Conservation (phyloP, 2,113 vertebrate genomes). For the Falco punctatus region DNA sequence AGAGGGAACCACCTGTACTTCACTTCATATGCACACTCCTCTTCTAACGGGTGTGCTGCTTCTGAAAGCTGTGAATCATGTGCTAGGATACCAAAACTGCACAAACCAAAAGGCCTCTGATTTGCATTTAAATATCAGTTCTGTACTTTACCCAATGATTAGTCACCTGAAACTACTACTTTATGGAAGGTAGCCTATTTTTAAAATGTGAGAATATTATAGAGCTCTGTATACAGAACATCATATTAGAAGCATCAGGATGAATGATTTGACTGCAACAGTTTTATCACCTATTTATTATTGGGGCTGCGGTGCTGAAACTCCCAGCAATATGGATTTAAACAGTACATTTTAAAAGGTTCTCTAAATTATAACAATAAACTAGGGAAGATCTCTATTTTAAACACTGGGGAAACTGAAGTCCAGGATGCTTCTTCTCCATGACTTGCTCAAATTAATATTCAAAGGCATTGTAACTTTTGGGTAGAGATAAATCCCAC, state of each 20-base stretch:
- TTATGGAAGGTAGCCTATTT: neutral
- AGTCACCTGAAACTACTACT: neutral
- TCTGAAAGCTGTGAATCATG: neutral
- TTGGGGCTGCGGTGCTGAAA: neutral
- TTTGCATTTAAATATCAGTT: conserved; percentile 22
- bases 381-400: neutral
- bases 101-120: neutral
- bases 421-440: neutral
- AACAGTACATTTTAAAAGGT: neutral
- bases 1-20: neutral
- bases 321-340: neutral
- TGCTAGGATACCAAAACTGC: neutral
- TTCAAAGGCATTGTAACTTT: neutral
- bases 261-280: neutral
- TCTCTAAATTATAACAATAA: neutral
- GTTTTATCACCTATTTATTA: neutral
- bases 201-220: neutral
- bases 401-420: neutral
- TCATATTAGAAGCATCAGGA: neutral
- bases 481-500: neutral
- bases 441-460: neutral
- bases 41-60: neutral
- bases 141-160: neutral
- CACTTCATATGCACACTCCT: neutral
- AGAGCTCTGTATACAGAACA: neutral